phyloP scores from a whole-genome alignment of 1,140 invertebrate species.

The Eurosta solidaginis region DNA sequence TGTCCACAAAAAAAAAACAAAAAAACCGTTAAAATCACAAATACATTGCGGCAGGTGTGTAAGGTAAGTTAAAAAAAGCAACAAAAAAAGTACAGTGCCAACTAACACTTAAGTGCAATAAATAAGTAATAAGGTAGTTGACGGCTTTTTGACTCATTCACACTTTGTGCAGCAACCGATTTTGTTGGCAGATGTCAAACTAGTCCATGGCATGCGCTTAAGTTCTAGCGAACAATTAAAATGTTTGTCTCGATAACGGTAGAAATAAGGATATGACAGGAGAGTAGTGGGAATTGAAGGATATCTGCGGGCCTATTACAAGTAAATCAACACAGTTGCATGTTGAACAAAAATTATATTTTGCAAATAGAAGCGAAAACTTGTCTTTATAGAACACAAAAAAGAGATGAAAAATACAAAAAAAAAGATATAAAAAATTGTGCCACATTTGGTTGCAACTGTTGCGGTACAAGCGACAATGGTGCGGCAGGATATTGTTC shows the following conservation, averaged over 20 bases:
- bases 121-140: neutral
- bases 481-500: neutral
- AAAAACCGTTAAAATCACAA: neutral
- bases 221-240: neutral
- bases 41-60: neutral
- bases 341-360: no score
- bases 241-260: neutral
- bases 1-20: neutral
- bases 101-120: neutral
- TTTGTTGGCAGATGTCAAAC: neutral
- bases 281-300: neutral
- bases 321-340: constrained; percentile 15
- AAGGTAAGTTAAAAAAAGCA: neutral
- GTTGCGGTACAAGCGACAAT: neutral
- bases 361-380: no score
- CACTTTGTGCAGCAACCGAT: neutral
- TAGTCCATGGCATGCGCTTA: neutral
- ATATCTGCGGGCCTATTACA: no score
- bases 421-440: neutral
- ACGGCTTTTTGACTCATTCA: constrained; percentile 3
- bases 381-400: no score
- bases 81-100: neutral
- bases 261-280: neutral
- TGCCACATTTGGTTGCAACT: constrained; percentile 3
- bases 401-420: neutral